A percentile compares a stretch with the other conserved stretches of the same genome.
These are phyloP conservation scores for Acanthaster planci DNA, from an alignment of 35 echinoderm and acorn worm species.

Conservation along the genomic window DNA sequence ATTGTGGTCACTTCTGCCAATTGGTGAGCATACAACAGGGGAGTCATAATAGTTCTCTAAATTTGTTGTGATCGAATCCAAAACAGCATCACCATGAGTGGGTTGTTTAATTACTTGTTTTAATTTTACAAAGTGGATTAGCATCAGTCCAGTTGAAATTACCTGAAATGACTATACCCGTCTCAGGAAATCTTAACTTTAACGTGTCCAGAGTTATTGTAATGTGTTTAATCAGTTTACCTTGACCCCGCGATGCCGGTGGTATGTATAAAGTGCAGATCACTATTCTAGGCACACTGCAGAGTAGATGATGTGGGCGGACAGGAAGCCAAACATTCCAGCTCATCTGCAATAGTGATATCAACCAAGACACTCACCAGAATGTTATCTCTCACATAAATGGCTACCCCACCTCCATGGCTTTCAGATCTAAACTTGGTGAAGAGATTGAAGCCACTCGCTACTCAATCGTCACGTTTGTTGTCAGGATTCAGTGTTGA, in stretches of 20 bases:
- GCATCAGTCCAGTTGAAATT: slow-evolving; percentile 44
- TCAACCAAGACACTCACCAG: slow-evolving; percentile 7
- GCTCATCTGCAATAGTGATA: slow-evolving; percentile 36
- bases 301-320: slow-evolving; percentile 12
- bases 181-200: slow-evolving; percentile 7
- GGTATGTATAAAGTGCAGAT: background rate
- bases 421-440: slow-evolving; percentile 1
- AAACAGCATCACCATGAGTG: slow-evolving; percentile 20
- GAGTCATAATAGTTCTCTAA: slow-evolving; percentile 1
- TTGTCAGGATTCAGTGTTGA: slow-evolving; percentile 32
- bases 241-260: background rate
- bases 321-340: slow-evolving; percentile 47
- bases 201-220: slow-evolving; percentile 12
- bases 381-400: slow-evolving; percentile 43
- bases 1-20: slow-evolving; percentile 25
- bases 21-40: slow-evolving; percentile 6
- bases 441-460: slow-evolving; percentile 12
- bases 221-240: slow-evolving; percentile 12
- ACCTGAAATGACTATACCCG: slow-evolving; percentile 27
- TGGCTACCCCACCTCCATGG: slow-evolving; percentile 36
- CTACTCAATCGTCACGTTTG: background rate
- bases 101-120: slow-evolving; percentile 21
- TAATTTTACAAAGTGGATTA: slow-evolving; percentile 6
- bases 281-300: background rate
- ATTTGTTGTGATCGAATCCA: slow-evolving; percentile 34